Percentiles rank a stretch among this genome's conserved stretches.
These are phyloP conservation scores for Drosophila pseudoobscura DNA, from an alignment of 1,140 invertebrate species.

Conservation along the genomic window DNA sequence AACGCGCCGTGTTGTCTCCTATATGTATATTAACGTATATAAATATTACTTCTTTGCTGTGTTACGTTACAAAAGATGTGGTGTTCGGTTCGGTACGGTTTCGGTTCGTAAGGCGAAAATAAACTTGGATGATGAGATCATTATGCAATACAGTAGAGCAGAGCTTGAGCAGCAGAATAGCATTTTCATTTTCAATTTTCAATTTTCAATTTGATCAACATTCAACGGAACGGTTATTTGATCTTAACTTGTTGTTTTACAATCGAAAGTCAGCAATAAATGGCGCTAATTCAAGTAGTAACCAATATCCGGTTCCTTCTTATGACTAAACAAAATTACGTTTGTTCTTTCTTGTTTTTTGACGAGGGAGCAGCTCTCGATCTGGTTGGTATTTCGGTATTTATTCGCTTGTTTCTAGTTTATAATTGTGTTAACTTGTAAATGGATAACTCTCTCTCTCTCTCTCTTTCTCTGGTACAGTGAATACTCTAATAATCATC, in stretches of 20 bases:
- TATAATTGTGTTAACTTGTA: no score
- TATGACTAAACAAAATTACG: no score
- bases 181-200: constrained; percentile 27
- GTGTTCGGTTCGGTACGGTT: constrained; percentile 23
- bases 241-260: constrained; percentile 20
- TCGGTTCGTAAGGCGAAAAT: constrained; percentile 79
- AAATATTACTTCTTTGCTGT: constrained; percentile 44
- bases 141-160: constrained; percentile 68
- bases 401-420: no score
- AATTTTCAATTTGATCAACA: constrained; percentile 19
- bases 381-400: constrained; percentile 13
- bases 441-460: no score
- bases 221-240: constrained; percentile 6
- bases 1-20: constrained; percentile 64
- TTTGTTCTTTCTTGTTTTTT: constrained; percentile 9
- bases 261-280: constrained; percentile 72
- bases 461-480: no score
- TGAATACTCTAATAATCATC: no score
- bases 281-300: constrained; percentile 39
- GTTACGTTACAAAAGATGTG: constrained; percentile 35
- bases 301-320: background rate
- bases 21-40: constrained; percentile 30
- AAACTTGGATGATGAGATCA: constrained; percentile 83
- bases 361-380: constrained; percentile 12
- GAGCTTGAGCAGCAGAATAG: constrained; percentile 59